Conservation (phyloP, 2,113 vertebrate genomes). For the Actinemys pallida region DNA sequence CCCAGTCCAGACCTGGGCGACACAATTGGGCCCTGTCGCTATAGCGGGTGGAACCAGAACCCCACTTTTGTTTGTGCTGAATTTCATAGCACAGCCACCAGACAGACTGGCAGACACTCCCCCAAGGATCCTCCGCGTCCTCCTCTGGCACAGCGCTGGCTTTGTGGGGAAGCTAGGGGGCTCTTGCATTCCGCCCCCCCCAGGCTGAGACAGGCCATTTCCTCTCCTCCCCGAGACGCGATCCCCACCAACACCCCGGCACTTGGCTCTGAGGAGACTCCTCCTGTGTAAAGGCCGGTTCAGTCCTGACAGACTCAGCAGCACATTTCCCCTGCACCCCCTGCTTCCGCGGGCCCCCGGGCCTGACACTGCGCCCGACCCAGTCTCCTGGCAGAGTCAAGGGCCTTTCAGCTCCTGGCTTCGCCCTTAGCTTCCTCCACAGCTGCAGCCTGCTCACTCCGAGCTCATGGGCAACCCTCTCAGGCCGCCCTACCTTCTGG, state of each 20-base stretch:
- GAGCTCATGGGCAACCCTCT: neutral
- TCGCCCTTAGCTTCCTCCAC: neutral
- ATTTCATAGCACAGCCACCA: no score
- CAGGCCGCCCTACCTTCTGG: neutral
- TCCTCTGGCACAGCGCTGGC: no score
- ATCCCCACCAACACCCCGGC: no score
- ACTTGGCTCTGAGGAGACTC: no score
- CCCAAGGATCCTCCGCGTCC: neutral
- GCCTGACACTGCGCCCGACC: neutral
- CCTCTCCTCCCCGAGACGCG: no score
- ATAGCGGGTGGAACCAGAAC: no score
- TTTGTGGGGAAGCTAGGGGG: no score
- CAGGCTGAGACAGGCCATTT: no score
- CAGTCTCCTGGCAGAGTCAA: neutral
- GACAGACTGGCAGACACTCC: no score
- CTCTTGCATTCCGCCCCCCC: neutral
- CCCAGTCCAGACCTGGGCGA: slow-evolving; percentile 2
- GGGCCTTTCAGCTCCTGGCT: neutral
- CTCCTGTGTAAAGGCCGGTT: neutral
- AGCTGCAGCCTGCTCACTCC: neutral
- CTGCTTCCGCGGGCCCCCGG: neutral
- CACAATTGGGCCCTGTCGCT: no score
- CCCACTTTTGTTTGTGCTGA: no score
- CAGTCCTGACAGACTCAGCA: neutral
- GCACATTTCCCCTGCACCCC: neutral